Conservation (phyloP, 2,113 vertebrate species). For the Pelecanus crispus region DNA sequence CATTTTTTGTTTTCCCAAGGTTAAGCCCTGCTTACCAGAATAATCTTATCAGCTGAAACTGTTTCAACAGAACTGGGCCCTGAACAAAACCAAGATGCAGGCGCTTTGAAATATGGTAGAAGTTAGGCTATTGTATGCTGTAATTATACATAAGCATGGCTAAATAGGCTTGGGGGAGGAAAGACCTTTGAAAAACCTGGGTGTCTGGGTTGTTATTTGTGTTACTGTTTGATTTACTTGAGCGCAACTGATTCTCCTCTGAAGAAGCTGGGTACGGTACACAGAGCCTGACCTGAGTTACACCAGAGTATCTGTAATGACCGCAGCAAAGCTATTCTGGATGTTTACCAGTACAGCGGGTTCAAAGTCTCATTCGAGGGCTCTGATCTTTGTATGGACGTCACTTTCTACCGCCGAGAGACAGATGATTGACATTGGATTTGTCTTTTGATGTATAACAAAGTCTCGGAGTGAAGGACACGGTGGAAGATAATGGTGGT, state of each 20-base stretch:
- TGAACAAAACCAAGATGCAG: not conserved
- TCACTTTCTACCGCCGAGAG: not conserved
- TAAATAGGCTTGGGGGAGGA: not conserved
- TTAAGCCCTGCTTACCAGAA: conserved; percentile 46
- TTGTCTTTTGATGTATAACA: not conserved
- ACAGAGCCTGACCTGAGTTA: not conserved
- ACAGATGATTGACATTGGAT: not conserved
- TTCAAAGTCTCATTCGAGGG: not conserved
- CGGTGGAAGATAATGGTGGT: not conserved
- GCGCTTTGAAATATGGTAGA: not conserved
- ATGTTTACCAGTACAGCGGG: not conserved
- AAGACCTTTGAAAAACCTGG: not conserved
- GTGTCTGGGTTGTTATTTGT: not conserved
- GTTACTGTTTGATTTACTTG: not conserved
- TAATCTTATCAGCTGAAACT: conserved; percentile 52
- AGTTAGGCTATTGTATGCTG: not conserved
- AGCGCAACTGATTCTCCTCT: not conserved
- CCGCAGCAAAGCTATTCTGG: not conserved
- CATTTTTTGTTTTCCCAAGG: conserved; percentile 41
- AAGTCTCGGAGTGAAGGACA: not conserved
- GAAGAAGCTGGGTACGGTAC: not conserved
- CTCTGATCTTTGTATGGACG: not conserved
- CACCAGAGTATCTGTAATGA: not conserved
- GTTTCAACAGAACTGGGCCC: not conserved
- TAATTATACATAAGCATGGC: not conserved